A percentile compares a stretch with the other conserved stretches of the same genome.
Evolutionary conservation across 2,113 vertebrate species (phyloP).

Genomic region (Arothron firmamentum): DNA sequence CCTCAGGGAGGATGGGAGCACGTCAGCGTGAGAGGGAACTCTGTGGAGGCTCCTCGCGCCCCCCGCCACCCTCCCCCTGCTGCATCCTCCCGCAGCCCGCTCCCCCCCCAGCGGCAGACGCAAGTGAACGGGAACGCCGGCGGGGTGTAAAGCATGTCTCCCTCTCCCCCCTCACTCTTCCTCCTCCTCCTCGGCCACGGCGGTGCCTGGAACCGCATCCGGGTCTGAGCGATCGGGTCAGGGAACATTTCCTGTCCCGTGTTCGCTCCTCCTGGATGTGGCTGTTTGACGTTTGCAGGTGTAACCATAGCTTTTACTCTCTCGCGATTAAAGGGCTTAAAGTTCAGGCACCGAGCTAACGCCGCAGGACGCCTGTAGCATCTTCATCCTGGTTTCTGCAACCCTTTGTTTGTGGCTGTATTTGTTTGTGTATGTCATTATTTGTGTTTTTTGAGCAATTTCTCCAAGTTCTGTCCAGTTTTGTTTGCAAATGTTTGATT

Average conservation of each 20-base stretch:
- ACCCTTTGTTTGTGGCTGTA: constrained; percentile 25
- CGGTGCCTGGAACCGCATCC: too few species aligned
- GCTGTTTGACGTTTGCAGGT: constrained; percentile 21
- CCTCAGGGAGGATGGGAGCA: constrained; percentile 94
- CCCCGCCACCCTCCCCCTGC: constrained; percentile 1
- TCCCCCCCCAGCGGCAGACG: constrained; percentile 13
- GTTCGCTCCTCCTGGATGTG: constrained; percentile 29
- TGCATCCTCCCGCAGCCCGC: constrained; percentile 46
- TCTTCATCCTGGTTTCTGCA: constrained; percentile 9
- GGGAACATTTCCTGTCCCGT: constrained; percentile 25
- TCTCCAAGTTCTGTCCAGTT: constrained; percentile 27
- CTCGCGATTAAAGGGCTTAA: constrained; percentile 45
- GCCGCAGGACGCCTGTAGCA: background rate
- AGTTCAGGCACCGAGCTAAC: constrained; percentile 16
- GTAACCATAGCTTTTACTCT: constrained; percentile 47
- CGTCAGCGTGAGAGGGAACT: constrained; percentile 85
- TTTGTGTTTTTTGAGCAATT: constrained; percentile 32
- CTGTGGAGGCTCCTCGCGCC: constrained; percentile 67
- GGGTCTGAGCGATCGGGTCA: constrained; percentile 18
- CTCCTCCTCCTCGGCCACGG: constrained; percentile 12
- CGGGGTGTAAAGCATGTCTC: constrained; percentile 52
- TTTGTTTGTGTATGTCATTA: constrained; percentile 35
- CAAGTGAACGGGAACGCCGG: constrained; percentile 69
- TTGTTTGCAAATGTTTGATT: constrained; percentile 45
- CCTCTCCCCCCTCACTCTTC: constrained; percentile 4